Percentiles rank a stretch among this genome's conserved stretches.
These are phyloP conservation scores for Batillaria attramentaria DNA, from an alignment of 1,140 invertebrate species.

Conservation along the genomic window DNA sequence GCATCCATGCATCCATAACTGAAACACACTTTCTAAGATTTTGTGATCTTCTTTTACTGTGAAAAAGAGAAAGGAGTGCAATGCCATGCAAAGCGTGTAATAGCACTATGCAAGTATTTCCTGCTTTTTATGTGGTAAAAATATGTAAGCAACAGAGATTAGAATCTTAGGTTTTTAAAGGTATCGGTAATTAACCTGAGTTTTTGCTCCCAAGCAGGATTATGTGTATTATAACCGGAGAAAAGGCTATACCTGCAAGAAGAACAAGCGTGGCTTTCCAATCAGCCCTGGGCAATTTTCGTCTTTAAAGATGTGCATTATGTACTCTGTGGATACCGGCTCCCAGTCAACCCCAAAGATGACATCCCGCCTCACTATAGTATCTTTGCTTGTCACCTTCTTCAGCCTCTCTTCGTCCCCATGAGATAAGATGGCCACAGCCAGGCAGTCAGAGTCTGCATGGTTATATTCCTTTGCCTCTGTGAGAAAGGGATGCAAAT, in stretches of 20 bases:
- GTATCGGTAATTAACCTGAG: too few species aligned
- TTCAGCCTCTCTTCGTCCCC: conserved; percentile 88
- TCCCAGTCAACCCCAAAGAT: conserved; percentile 80
- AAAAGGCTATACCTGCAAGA: conserved; percentile 60
- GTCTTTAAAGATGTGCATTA: conserved; percentile 86
- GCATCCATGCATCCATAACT: background rate
- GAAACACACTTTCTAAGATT: too few species aligned
- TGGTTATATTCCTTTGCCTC: conserved; percentile 81
- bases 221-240: too few species aligned
- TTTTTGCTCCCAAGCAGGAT: too few species aligned
- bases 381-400: conserved; percentile 76
- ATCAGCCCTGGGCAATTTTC: conserved; percentile 41
- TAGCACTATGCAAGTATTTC: too few species aligned
- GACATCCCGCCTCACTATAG: conserved; percentile 40
- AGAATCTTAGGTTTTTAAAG: too few species aligned
- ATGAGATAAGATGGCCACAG: conserved; percentile 86
- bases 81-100: too few species aligned
- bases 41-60: too few species aligned
- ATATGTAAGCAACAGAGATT: too few species aligned
- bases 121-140: too few species aligned
- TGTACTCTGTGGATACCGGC: conserved; percentile 73
- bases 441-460: conserved; percentile 83
- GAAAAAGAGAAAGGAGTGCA: too few species aligned
- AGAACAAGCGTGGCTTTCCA: conserved; percentile 65
- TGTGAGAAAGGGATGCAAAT: conserved; percentile 70